Base-by-base conservation (phyloP, 2,888 invertebrate genomes). In the Monochamus alternatus region DNA sequence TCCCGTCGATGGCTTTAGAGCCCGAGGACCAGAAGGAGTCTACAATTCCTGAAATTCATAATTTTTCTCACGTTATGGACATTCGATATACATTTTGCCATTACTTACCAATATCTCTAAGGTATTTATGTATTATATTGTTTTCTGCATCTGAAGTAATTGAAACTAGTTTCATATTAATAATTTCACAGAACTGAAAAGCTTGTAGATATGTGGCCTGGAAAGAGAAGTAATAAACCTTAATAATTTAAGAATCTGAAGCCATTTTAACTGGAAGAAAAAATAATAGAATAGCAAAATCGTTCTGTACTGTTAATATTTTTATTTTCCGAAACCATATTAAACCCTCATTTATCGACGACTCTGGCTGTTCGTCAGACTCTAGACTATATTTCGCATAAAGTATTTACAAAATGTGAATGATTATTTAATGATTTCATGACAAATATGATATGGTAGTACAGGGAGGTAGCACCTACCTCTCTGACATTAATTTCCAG, bases 21-120 rank as follows among this genome's bases (percentile, higher is more conserved):
- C 79, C 81, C 2, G 79, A 78, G 10, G 77, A 58, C 81, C 81
- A 81, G 30, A 47, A 75, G 32, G 8, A 5, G n/a, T 62, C 43
- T 7, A 31, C 62, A 14, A 32, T 38, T 8, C 14, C 62, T 62
- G n/a, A 38, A 31, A 59, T 22, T 7, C 10, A 59, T 59, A 1
- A 14, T 30, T 30, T 59, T 59, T 10, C 31, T 47, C 3, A 9
- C 9, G 8, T 5, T 12, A 47, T 10, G 12, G 2, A 47, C 2
- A 47, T 47, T 9, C 8, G 47, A 10, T 10, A 47, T 47, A 8
- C 12, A 9, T 10, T 47, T 2, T 47, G 8, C 47, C 10, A 5
- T 30, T 9, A 59, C 30, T 59, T 12, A 38, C 14, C 43, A 14
- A 8, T 59, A 59, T 30, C 22, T 59, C 47, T 3, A 47, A 47